These are phyloP conservation scores for Papilio polytes DNA, from an alignment of 1,140 invertebrate genomes.

Conservation along the genomic window DNA sequence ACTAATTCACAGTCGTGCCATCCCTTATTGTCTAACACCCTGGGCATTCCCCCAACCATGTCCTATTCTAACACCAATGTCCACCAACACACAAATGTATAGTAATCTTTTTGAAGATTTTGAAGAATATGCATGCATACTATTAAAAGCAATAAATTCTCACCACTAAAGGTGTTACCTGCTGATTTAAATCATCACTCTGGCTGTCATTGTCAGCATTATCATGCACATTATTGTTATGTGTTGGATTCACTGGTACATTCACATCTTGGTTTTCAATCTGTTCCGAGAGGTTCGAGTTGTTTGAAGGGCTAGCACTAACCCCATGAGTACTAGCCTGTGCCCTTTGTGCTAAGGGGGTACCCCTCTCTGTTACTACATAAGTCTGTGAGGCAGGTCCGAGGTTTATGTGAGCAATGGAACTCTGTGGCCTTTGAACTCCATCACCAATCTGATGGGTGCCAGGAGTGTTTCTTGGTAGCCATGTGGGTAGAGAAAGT, in stretches of 20 bases:
- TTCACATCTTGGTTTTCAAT: constrained; percentile 66
- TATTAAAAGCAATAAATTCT: constrained; percentile 6
- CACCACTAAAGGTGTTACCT: constrained; percentile 56
- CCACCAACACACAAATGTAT: no score
- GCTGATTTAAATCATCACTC: constrained; percentile 76
- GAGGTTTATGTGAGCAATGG: constrained; percentile 76
- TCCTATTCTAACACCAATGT: no score
- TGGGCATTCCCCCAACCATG: no score
- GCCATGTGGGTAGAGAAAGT: constrained; percentile 74
- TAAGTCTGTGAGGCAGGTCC: constrained; percentile 68
- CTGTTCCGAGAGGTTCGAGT: constrained; percentile 70
- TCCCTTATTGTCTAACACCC: no score
- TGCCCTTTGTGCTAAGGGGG: constrained; percentile 50
- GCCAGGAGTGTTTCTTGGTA: constrained; percentile 68
- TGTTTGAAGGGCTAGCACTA: constrained; percentile 67
- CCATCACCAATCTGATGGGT: constrained; percentile 64
- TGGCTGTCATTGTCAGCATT: constrained; percentile 78
- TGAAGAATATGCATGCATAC: background rate
- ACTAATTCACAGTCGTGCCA: no score
- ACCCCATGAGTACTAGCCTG: constrained; percentile 55
- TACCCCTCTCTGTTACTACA: constrained; percentile 64
- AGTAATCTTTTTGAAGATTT: background rate
- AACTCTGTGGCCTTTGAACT: constrained; percentile 71
- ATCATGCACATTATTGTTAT: constrained; percentile 79
- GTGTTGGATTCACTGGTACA: constrained; percentile 73